These are phyloP conservation scores for Drosophila merina DNA, from an alignment of 2,888 invertebrate species.

Conservation along the genomic window DNA sequence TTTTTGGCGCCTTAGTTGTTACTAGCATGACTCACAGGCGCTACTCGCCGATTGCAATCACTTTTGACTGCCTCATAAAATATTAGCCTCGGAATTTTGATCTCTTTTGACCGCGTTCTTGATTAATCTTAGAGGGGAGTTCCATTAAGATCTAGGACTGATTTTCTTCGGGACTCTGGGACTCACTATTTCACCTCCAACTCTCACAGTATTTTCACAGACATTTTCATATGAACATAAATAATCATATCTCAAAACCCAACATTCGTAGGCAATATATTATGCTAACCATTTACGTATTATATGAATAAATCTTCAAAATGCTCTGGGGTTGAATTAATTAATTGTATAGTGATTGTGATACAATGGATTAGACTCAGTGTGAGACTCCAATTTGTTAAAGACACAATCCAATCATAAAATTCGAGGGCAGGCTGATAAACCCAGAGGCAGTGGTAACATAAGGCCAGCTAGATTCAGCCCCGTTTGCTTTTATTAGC, in stretches of 20 bases:
- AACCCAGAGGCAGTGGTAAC: not conserved
- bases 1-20: slow-evolving; percentile 2
- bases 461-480: slow-evolving; percentile 21
- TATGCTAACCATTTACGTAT: not conserved
- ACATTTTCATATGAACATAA: not conserved
- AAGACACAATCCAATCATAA: slow-evolving; percentile 11
- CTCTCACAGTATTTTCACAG: not conserved
- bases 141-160: not conserved
- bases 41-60: slow-evolving; percentile 7
- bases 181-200: not conserved
- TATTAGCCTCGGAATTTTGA: not conserved
- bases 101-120: not conserved
- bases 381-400: slow-evolving; percentile 7
- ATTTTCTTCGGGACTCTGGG: not conserved
- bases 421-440: slow-evolving; percentile 18
- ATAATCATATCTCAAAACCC: not conserved
- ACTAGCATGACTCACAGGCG: slow-evolving; percentile 28
- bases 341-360: slow-evolving; percentile 4
- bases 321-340: not conserved
- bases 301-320: not conserved
- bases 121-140: not conserved
- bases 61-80: slow-evolving; percentile 10
- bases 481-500: slow-evolving; percentile 20
- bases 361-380: slow-evolving; percentile 1
- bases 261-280: not conserved